phyloP scores from a whole-genome alignment of 2,797 vertebrate genomes.

The Characodon lateralis region DNA sequence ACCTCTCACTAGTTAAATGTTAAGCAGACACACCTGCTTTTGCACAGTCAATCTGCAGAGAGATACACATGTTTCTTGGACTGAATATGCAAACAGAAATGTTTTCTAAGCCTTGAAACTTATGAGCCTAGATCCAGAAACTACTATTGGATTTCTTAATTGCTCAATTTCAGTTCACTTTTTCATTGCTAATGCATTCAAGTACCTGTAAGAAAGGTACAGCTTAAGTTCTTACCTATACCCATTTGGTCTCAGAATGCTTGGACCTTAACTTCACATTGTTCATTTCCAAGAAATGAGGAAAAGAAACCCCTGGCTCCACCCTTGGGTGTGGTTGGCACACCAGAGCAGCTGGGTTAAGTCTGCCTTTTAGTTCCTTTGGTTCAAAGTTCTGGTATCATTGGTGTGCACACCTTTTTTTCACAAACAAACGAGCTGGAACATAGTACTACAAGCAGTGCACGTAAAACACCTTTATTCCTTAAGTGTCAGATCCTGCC shows the following conservation, averaged over 20 bases:
- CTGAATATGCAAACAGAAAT: background rate
- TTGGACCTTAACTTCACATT: background rate
- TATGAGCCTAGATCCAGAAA: background rate
- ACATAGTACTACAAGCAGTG: background rate
- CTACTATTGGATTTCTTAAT: background rate
- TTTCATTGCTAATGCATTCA: background rate
- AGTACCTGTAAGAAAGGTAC: background rate
- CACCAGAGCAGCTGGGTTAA: background rate
- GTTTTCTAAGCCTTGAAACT: background rate
- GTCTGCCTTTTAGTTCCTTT: background rate
- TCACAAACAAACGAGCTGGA: background rate
- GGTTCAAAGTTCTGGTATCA: background rate
- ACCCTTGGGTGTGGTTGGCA: background rate
- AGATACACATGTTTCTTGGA: background rate
- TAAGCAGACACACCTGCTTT: slow-evolving; percentile 7
- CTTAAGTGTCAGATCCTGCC: background rate
- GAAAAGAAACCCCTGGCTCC: background rate
- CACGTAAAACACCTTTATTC: background rate
- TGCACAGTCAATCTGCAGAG: background rate
- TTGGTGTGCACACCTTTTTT: background rate
- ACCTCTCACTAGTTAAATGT: slow-evolving; percentile 5
- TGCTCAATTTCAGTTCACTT: background rate
- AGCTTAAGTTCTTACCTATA: background rate
- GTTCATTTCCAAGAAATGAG: background rate
- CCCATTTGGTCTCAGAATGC: background rate